phyloP scores from a whole-genome alignment of 2,797 vertebrate species.

The Rhinoraja longicauda region DNA sequence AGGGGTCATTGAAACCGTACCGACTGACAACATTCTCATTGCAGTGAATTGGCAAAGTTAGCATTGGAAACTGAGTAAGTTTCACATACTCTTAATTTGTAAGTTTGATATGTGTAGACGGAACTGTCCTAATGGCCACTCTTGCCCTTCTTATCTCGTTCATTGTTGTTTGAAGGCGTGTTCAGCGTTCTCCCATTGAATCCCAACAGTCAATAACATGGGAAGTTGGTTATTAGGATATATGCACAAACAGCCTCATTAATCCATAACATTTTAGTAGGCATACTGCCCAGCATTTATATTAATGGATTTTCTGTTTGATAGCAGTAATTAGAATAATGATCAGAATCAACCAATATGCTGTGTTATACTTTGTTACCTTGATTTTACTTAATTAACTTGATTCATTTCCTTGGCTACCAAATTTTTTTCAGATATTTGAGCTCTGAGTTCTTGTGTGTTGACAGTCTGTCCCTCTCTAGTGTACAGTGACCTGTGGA shows the following conservation, averaged over 20 bases:
- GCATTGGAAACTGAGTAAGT: neutral
- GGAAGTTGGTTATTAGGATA: neutral
- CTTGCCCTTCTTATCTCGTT: neutral
- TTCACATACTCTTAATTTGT: neutral
- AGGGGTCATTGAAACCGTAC: neutral
- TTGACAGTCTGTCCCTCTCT: conserved; percentile 40
- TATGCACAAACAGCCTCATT: neutral
- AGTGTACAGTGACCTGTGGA: conserved; percentile 95
- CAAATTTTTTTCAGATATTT: neutral
- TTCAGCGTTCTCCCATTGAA: conserved; percentile 5
- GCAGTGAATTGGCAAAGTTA: neutral
- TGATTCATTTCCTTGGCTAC: neutral
- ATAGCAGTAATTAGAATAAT: neutral
- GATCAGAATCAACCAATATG: neutral
- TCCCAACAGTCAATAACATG: neutral
- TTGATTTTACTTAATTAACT: conserved; percentile 11
- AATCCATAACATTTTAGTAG: neutral
- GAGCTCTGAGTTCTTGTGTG: neutral
- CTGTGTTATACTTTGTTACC: neutral
- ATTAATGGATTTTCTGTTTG: neutral
- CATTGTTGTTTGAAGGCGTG: neutral
- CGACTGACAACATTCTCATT: neutral
- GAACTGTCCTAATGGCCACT: neutral
- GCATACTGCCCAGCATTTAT: neutral
- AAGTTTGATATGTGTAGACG: neutral